phyloP scores from a whole-genome alignment of 64 coral and sea anemone genomes.

The Pachyseris speciosa region DNA sequence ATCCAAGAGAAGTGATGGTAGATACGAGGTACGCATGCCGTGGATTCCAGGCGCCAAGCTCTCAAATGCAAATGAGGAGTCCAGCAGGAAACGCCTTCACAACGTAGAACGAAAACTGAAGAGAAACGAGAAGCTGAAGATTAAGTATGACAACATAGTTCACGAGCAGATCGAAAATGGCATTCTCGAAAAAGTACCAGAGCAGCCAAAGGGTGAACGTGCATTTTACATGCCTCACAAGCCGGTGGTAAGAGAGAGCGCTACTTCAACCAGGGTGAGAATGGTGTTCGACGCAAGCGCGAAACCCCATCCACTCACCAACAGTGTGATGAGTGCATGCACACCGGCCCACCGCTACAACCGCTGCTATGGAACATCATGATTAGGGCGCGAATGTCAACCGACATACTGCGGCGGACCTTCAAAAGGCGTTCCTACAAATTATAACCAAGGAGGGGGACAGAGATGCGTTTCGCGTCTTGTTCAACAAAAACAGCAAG shows the following conservation, averaged over 20 bases:
- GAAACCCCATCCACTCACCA: neutral
- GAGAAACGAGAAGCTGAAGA: conserved; percentile 16
- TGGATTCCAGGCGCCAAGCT: conserved; percentile 20
- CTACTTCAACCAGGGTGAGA: conserved; percentile 20
- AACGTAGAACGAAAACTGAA: conserved; percentile 29
- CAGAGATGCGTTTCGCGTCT: conserved; percentile 30
- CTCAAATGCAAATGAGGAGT: neutral
- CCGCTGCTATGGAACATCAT: conserved; percentile 2
- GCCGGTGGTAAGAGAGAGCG: conserved; percentile 34
- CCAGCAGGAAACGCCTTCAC: conserved; percentile 4
- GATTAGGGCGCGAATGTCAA: neutral
- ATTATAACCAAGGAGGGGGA: conserved; percentile 10
- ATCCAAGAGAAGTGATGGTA: too few species aligned
- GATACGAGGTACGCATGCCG: conserved; percentile 19
- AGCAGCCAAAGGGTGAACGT: neutral
- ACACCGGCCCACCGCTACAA: conserved; percentile 28
- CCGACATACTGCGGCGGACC: neutral
- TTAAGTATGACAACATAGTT: conserved; percentile 54
- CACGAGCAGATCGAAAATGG: conserved; percentile 24
- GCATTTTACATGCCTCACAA: conserved; percentile 57
- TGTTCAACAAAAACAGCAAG: conserved; percentile 34
- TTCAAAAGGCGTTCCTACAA: conserved; percentile 39
- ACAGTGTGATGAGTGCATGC: conserved; percentile 37
- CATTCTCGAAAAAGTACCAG: conserved; percentile 11
- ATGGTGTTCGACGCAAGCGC: too few species aligned